Conservation (phyloP, 35 echinoderm and acorn worm genomes). For the Strongylocentrotus purpuratus region DNA sequence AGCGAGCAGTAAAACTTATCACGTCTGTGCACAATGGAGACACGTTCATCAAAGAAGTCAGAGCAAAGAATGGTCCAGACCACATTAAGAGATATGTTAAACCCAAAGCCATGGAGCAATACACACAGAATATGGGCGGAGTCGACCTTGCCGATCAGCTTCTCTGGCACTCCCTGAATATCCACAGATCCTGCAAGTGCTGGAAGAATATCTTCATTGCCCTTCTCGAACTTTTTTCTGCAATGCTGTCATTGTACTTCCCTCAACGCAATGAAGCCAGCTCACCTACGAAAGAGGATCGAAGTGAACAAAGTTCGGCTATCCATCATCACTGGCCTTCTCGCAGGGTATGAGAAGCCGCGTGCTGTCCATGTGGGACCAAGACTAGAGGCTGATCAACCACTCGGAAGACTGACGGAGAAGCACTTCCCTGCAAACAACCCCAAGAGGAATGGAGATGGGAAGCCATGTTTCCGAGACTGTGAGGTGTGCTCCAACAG, state of each 20-base stretch:
- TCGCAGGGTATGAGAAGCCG: not conserved
- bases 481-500: not conserved
- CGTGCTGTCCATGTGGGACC: not conserved
- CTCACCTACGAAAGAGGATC: not conserved
- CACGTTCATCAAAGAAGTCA: too few species aligned
- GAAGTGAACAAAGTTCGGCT: not conserved
- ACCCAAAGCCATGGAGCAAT: too few species aligned
- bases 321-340: conserved; percentile 6
- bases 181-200: conserved; percentile 64
- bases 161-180: conserved; percentile 60
- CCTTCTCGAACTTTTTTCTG: conserved; percentile 51
- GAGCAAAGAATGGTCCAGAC: too few species aligned
- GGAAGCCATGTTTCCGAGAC: not conserved
- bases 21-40: too few species aligned
- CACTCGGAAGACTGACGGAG: not conserved
- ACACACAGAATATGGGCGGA: conserved; percentile 76
- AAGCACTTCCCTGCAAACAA: not conserved
- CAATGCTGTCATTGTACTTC: conserved; percentile 44
- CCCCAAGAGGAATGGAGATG: not conserved
- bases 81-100: too few species aligned
- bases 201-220: conserved; percentile 60
- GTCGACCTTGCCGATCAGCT: conserved; percentile 66
- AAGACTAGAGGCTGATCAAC: not conserved
- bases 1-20: too few species aligned
- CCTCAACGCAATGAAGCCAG: not conserved